Base-by-base conservation (phyloP, 2,888 invertebrate genomes). In the Aleiodes testaceus region DNA sequence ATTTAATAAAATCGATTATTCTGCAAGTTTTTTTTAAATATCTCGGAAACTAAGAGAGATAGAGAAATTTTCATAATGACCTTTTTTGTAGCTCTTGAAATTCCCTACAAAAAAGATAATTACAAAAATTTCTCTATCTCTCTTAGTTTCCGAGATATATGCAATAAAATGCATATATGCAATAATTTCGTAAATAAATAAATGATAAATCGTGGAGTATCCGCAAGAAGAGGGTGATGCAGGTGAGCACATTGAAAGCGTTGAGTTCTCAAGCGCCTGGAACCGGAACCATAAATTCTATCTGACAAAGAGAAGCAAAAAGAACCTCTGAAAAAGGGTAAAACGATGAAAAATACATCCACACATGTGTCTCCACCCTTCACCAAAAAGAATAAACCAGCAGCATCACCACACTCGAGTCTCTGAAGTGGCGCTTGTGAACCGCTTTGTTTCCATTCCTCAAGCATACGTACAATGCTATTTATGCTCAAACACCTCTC, bases 251-350 rank as follows among this genome's bases (percentile, higher is more conserved):
- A 59, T 18, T 36, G 26, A 26, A 3, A 55, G 30, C 55, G 61
- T 45, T 63, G 42, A 52, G 55, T 53, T 61, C 52, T 53, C 53
- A 50, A 36, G 52, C 45, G 63, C 66, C 59, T 64, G 42, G 64
- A 67, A 68, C 66, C 66, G 69, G 70, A 65, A 74, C 70, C 72
- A 75, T 77, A 77, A 77, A 77, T 75, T 74, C 63, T 45, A 63
- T 45, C 63, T 45, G 63, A 63, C 12, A 6, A 5, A 53, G 11
- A 53, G 11, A 47, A 14, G 3, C 14, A 14, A 5, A 47, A 47
- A 16, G 47, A 16, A 16, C 2, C n/a, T n/a, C n/a, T 47, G 16
- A 14, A n/a, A 45, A 45, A 63, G 26, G 63, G 45, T 45, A 47
- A 11, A 63, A 63, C 44, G 45, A 63, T 44, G 22, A 63, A 63